Evolutionary conservation across 2,888 invertebrate genomes (phyloP), one percentile per base, ranked within the genome.

Genomic region (Coelopa pilipes): DNA sequence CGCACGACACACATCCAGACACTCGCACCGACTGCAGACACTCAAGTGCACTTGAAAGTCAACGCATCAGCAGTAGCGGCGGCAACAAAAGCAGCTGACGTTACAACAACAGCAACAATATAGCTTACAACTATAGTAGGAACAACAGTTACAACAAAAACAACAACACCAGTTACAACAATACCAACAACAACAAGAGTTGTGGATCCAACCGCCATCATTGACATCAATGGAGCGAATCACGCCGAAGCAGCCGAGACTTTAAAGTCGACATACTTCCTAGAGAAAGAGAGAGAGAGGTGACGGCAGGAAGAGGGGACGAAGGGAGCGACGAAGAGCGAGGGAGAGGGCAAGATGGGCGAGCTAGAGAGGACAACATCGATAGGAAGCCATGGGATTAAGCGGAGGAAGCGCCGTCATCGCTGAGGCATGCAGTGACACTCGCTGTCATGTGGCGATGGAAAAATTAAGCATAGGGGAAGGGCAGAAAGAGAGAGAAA

Each of bases 31-130:
- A 47, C 57, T 34, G 15, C 34, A 45, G 13, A 55, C 67, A 57
- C 70, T 74, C 74, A 76, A 76, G 74, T 74, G 76, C 76, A 73
- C 76, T 76, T 74, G 62, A 74, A 76, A 73, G 72, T 74, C 70
- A 70, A 74, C 68, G 72, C 45, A 67, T 73, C 70, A 73, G 60
- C 67, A 67, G 45, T 50, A 11, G 45, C 34, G 45, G 11, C 45
- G 63, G 15, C 47, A 17, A 45, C 59, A 21, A n/a, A n/a, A n/a
- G n/a, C n/a, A n/a, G n/a, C n/a, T n/a, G n/a, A n/a, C n/a, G 21
- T 50, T 45, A 5, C 34, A 19, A 19, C 21, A 63, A 34, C 24
- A 45, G 13, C 63, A 59, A 34, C 34, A 34, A 34, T 45, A 2
- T 13, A 34, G n/a, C n/a, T n/a, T 34, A 57, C 46, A 34, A 34